Base-by-base conservation (phyloP, 2,888 invertebrate species). In the Clanis bilineata region DNA sequence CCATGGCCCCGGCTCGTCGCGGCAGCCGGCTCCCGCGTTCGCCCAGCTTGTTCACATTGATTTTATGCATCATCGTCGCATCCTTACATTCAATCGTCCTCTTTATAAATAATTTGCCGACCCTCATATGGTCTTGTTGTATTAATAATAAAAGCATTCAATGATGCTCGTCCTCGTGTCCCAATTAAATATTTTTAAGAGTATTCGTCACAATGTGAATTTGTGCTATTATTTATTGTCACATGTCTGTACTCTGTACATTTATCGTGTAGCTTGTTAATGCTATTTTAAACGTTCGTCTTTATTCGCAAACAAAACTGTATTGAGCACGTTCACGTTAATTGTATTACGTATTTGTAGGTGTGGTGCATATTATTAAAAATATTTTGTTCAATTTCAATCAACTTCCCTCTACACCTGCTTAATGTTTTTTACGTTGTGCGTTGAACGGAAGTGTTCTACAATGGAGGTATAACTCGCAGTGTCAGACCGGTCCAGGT, bases 71-170 rank as follows among this genome's bases (percentile, higher is more conserved):
- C 78, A 77, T 79, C 76, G 77, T 75, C 68, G 73, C 75, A 70
- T 74, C 74, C 68, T 80, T 73, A 77, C 78, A 79, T 82, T 82
- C 77, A 83, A 82, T 85, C 80, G 76, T 70, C 73, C 75, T 79
- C 80, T 84, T 80, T 82, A 82, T 81, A 79, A 82, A 85, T 80
- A 82, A 80, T 82, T 80, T 77, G 79, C 81, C 75, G 81, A 78
- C 79, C 82, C 83, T 81, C 80, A 81, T 84, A 80, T 80, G 80
- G 81, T 81, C 76, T 68, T 76, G 79, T 76, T 77, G 79, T 84
- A 79, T 83, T 84, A 82, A 83, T 83, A 83, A 81, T 86, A 85
- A 82, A 83, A 73, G 79, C 79, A 76, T 80, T 82, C 80, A 83
- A 84, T 85, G 81, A 79, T 70, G 66, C 76, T 80, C 73, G 77